Base-by-base conservation (phyloP, 1,140 invertebrate species). In the Nebria ingens region DNA sequence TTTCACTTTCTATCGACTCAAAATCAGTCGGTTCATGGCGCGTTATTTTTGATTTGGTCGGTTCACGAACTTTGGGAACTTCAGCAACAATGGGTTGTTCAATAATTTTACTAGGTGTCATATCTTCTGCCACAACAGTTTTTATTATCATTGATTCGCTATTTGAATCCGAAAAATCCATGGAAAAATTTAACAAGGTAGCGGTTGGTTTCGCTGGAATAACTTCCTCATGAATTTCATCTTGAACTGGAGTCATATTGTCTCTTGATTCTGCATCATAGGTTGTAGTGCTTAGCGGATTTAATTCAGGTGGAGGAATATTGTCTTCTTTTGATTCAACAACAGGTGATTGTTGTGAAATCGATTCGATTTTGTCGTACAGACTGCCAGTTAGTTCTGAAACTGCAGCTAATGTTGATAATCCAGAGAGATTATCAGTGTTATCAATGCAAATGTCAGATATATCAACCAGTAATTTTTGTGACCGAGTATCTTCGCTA, bases 161-260 rank as follows among this genome's bases (percentile, higher is more conserved):
- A 17, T 45, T 45, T 45, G 40, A 45, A 45, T 66, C 62, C 13
- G 58, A 57, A 54, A 64, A 68, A 58, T 66, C 66, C 60, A 66
- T 61, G 9, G 66, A 68, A 21, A 68, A 68, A 50, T 34, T 63
- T 4, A 58, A 53, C 21, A 68, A 58, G 12, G 57, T 65, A 12
- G 3, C 9, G 4, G 59, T 54, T 0, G 66, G 64, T 57, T 66
- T 67, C 6, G 25, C 25, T 6, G 25, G 25, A n/a, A n/a, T n/a
- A 9, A 45, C 17, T 4, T 6, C 6, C 17, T 45, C 40, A 12
- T 4, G 3, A 12, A 45, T 45, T 45, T 45, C 40, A 12, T 45
- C 40, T 45, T 45, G 40, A n/a, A 9, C 6, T 17, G 17, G 3
- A 4, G 40, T 9, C 4, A 17, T 17, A 9, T 12, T 45, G 4